These are phyloP conservation scores for Leucophora obtusa DNA, from an alignment of 2,888 invertebrate genomes.

Conservation along the genomic window DNA sequence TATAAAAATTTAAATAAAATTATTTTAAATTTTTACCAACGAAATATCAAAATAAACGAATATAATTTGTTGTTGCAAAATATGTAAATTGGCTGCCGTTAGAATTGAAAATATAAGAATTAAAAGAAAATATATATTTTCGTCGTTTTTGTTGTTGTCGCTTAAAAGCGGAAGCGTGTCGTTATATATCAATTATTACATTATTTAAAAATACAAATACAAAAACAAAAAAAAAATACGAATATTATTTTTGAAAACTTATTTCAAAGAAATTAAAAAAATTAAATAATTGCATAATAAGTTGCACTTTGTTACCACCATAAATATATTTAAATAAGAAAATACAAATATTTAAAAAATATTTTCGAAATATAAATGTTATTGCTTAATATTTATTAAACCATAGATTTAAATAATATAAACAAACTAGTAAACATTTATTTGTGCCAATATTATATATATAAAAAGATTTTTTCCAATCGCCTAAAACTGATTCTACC, in stretches of 20 bases:
- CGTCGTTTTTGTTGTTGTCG: slow-evolving; percentile 46
- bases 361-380: slow-evolving; percentile 3
- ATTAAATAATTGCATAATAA: slow-evolving; percentile 36
- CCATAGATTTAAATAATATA: not conserved
- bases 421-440: not conserved
- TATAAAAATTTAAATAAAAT: slow-evolving; percentile 5
- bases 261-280: not conserved
- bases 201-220: not conserved
- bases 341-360: not conserved
- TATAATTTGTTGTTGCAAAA: not conserved
- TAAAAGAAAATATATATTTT: not conserved
- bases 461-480: not conserved
- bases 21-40: not conserved
- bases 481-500: not conserved
- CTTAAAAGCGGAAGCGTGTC: slow-evolving; percentile 49
- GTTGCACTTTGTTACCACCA: slow-evolving; percentile 3
- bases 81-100: slow-evolving; percentile 1
- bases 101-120: not conserved
- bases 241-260: slow-evolving; percentile 22
- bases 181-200: not conserved
- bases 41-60: slow-evolving; percentile 8
- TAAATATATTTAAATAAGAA: not conserved
- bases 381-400: not conserved
- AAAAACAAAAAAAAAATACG: slow-evolving; percentile 29
- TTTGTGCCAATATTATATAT: not conserved